Evolutionary conservation across 2,113 vertebrate species (phyloP).

Genomic region (Elanus axillaris): DNA sequence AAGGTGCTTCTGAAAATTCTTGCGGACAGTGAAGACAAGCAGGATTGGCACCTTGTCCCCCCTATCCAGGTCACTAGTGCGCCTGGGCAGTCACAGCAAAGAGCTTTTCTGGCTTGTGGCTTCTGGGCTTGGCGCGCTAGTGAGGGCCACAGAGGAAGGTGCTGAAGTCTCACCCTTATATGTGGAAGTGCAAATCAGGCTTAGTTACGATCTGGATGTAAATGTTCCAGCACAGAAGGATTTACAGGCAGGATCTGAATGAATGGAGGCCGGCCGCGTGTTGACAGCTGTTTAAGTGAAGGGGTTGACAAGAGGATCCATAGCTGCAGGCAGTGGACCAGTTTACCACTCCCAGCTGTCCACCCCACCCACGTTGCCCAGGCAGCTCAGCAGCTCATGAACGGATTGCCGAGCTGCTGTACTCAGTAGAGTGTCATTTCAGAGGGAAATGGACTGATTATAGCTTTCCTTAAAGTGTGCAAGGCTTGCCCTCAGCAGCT

Average conservation of each 20-base stretch:
- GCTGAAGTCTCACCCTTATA: background rate
- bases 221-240: background rate
- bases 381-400: background rate
- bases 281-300: background rate
- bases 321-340: background rate
- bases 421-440: background rate
- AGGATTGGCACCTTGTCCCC: background rate
- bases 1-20: background rate
- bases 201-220: accelerated
- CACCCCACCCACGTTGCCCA: background rate
- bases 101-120: background rate
- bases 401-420: background rate
- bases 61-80: background rate
- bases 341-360: background rate
- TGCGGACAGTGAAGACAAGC: accelerated
- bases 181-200: background rate
- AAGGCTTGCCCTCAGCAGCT: accelerated
- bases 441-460: background rate
- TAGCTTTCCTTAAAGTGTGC: accelerated
- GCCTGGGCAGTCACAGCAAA: background rate
- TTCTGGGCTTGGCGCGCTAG: accelerated
- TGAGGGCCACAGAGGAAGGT: background rate
- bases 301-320: background rate
- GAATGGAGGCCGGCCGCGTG: background rate
- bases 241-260: background rate